Base-by-base conservation (phyloP, 2,797 vertebrate genomes). In the Phrynocephalus guinanensis region DNA sequence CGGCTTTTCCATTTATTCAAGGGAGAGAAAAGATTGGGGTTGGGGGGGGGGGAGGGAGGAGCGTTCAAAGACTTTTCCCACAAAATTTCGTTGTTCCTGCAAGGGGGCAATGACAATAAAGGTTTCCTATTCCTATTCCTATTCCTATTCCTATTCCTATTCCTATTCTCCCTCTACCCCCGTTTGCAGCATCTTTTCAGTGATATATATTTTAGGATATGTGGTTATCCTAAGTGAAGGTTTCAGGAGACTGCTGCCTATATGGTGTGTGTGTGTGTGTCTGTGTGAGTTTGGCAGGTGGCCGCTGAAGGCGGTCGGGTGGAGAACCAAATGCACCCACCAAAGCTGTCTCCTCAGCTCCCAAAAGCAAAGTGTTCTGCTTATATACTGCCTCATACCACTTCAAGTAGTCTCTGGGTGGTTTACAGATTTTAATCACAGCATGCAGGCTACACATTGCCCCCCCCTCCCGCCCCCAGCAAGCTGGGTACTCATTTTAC, bases 1-100 rank as follows among this genome's bases (percentile, higher is more conserved):
- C 90, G 83, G 91, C 87, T 94, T 33, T 56, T 93, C 95, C 85
- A 85, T 91, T 87, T 92, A 94, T 87, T 90, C 91, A 83, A 87
- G 91, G 91, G 89, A 94, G 92, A 94, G 86, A 90, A 93, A 89
- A 93, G 85, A 89, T 85, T 56, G 52, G 52, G 52, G 38, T 5
- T 44, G 3, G 16, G 60, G 60, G 18, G 60, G 18, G 89, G 85
- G 67, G 85, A 84, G 22, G n/a, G 79, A 80, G 72, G 71, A 15
- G 75, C 38, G 83, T 71, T 63, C 72, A 79, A 85, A 63, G 87
- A 93, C 77, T 73, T 91, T 86, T 60, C n/a, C 33, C 33, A 33
- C 33, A 33, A 33, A 33, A 33, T 33, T 33, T 33, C 2, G 2
- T 33, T 33, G 33, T 33, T 33, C 33, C 33, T 33, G 33, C 33